Percentiles rank a stretch among this genome's conserved stretches.
These are phyloP conservation scores for Invenusta paracnida DNA, from an alignment of 2,888 invertebrate species.

Conservation along the genomic window DNA sequence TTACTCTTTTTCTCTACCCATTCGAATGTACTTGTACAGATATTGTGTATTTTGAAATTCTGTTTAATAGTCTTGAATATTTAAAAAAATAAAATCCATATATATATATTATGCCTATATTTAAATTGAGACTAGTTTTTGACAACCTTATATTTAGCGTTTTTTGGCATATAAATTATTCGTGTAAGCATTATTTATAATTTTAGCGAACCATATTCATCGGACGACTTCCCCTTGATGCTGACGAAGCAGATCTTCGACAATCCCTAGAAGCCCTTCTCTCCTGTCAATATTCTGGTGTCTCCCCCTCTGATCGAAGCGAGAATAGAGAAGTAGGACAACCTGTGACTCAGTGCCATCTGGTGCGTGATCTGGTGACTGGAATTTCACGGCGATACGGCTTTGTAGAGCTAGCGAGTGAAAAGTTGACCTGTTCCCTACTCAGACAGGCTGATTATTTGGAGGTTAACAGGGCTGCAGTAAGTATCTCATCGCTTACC, in stretches of 20 bases:
- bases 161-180: too few relatives aligned
- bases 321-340: too few relatives aligned
- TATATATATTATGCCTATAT: too few relatives aligned
- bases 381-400: constrained; percentile 77
- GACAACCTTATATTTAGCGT: too few relatives aligned
- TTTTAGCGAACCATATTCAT: constrained; percentile 70
- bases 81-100: too few relatives aligned
- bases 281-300: neutral
- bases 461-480: constrained; percentile 47
- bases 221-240: constrained; percentile 69
- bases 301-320: constrained; percentile 67
- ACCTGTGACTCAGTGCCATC: constrained; percentile 64
- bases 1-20: too few relatives aligned
- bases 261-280: constrained; percentile 50
- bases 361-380: constrained; percentile 76
- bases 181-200: too few relatives aligned
- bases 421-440: constrained; percentile 66
- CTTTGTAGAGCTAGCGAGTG: constrained; percentile 74
- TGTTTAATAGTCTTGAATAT: too few relatives aligned
- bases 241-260: constrained; percentile 65
- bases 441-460: neutral
- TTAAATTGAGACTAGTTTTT: too few relatives aligned
- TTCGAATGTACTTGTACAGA: too few relatives aligned
- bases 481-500: too few relatives aligned
- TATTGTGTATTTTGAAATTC: too few relatives aligned